phyloP scores from a whole-genome alignment of 2,888 invertebrate species.

The Pheosia tremula region DNA sequence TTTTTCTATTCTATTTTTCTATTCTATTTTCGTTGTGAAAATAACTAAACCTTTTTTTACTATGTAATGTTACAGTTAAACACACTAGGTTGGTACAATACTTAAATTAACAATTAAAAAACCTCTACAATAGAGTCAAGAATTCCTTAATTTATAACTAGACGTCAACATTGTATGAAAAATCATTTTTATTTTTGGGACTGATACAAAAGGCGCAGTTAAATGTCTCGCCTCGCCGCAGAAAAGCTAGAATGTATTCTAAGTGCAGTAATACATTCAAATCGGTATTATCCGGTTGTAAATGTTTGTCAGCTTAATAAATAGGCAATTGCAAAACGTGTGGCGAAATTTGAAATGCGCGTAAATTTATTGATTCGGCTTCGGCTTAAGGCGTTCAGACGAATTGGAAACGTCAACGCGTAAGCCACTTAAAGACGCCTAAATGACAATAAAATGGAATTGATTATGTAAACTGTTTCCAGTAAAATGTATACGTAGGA shows the following conservation, averaged over 20 bases:
- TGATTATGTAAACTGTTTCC: constrained; percentile 7
- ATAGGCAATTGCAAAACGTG: constrained; percentile 31
- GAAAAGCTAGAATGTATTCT: neutral
- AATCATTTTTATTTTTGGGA: too few species aligned
- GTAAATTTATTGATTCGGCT: constrained; percentile 39
- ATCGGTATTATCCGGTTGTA: constrained; percentile 23
- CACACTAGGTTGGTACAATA: too few species aligned
- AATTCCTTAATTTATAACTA: too few species aligned
- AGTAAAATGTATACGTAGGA: neutral
- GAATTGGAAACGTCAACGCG: neutral
- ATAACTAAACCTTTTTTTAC: too few species aligned
- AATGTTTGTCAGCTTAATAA: constrained; percentile 36
- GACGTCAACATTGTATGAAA: too few species aligned
- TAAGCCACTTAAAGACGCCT: neutral
- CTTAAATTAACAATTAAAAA: too few species aligned
- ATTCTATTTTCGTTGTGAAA: too few species aligned
- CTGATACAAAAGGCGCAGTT: neutral
- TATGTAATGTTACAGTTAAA: too few species aligned
- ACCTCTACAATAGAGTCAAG: too few species aligned
- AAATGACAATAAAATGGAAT: neutral
- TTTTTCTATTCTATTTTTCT: too few species aligned
- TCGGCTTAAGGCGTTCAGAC: constrained; percentile 8
- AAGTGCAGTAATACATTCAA: constrained; percentile 11
- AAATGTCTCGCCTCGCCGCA: neutral
- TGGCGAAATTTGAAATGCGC: constrained; percentile 34